Percentiles rank a stretch among this genome's conserved stretches.
Evolutionary conservation across 2,888 invertebrate species (phyloP).

Genomic region (Eristalis tenax): DNA sequence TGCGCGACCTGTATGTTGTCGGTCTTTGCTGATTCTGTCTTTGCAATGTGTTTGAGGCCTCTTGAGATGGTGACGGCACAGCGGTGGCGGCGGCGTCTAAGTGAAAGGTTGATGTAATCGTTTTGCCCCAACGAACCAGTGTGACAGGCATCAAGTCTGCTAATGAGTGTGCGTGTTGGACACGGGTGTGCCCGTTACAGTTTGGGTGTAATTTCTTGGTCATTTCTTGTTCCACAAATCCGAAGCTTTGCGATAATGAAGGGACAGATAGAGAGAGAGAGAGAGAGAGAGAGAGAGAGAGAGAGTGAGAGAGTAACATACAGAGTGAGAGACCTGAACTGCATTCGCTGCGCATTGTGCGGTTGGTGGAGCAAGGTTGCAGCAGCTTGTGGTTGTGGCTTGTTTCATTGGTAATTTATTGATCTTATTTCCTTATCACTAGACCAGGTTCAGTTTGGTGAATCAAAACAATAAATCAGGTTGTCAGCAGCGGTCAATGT

Average conservation of each 20-base stretch:
- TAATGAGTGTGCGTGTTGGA: slow-evolving; percentile 44
- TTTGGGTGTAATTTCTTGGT: slow-evolving; percentile 18
- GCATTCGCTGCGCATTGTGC: slow-evolving; percentile 2
- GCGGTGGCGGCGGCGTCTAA: slow-evolving; percentile 1
- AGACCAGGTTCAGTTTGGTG: slow-evolving; percentile 27
- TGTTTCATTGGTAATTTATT: slow-evolving; percentile 46
- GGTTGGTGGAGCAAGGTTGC: slow-evolving; percentile 48
- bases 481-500: slow-evolving; percentile 35
- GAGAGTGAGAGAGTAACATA: background rate
- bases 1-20: slow-evolving; percentile 37
- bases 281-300: background rate
- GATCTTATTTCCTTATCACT: slow-evolving; percentile 41
- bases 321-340: background rate
- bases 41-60: background rate
- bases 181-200: slow-evolving; percentile 38
- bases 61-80: slow-evolving; percentile 22
- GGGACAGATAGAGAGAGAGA: background rate
- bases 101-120: slow-evolving; percentile 64
- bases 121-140: slow-evolving; percentile 21
- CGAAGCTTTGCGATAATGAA: slow-evolving; percentile 14
- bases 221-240: slow-evolving; percentile 16
- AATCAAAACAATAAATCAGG: slow-evolving; percentile 34
- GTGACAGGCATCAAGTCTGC: background rate
- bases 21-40: background rate
- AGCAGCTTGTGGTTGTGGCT: slow-evolving; percentile 12